These are phyloP conservation scores for Drosophila falleni DNA, from an alignment of 2,888 invertebrate genomes.

Conservation along the genomic window DNA sequence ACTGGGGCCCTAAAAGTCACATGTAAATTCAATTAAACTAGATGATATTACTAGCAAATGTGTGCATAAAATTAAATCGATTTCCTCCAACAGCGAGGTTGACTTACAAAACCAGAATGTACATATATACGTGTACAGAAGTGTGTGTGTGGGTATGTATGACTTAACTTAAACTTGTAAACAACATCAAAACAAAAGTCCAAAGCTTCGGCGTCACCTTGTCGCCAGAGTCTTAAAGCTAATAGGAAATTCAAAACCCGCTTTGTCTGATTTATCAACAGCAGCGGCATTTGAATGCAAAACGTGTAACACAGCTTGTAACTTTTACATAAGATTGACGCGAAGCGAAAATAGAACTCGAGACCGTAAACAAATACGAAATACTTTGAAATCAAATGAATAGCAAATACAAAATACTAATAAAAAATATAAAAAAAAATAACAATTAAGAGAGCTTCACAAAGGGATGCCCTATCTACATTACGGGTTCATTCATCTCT, in stretches of 20 bases:
- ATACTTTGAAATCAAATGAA: constrained; percentile 44
- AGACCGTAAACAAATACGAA: constrained; percentile 54
- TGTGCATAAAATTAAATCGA: constrained; percentile 54
- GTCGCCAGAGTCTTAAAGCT: constrained; percentile 44
- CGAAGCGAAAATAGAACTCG: constrained; percentile 58
- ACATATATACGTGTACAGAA: neutral
- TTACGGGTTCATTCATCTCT: neutral
- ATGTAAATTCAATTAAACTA: constrained; percentile 56
- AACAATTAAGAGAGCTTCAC: constrained; percentile 4
- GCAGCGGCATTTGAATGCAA: constrained; percentile 58
- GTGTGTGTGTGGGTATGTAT: neutral
- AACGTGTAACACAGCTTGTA: constrained; percentile 69
- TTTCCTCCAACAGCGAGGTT: constrained; percentile 46
- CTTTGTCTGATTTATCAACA: constrained; percentile 62
- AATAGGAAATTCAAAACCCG: constrained; percentile 72
- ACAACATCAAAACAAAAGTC: constrained; percentile 46
- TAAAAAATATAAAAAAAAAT: constrained; percentile 3
- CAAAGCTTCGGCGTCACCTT: constrained; percentile 61
- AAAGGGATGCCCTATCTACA: neutral
- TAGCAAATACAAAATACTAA: constrained; percentile 34
- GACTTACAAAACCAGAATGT: constrained; percentile 14
- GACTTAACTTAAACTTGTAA: constrained; percentile 20
- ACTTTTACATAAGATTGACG: constrained; percentile 67
- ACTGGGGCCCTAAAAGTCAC: constrained; percentile 27
- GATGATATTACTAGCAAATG: constrained; percentile 43